These are phyloP conservation scores for Metallyticus violacea DNA, from an alignment of 2,888 invertebrate genomes.

Conservation along the genomic window DNA sequence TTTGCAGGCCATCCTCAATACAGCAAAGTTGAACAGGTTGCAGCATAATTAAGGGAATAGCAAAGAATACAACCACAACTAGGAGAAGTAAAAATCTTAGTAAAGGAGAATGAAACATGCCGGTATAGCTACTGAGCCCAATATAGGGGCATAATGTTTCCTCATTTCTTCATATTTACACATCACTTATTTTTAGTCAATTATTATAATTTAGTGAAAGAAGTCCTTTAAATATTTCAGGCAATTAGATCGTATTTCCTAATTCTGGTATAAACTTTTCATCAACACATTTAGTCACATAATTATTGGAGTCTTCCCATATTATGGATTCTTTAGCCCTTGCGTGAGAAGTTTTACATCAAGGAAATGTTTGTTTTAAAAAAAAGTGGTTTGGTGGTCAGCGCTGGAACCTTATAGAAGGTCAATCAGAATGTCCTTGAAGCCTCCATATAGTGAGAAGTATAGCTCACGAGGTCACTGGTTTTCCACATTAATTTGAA, in stretches of 20 bases:
- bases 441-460: background rate
- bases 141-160: too few relatives aligned
- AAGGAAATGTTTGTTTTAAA: background rate
- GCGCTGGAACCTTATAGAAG: background rate
- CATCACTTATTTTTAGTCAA: too few relatives aligned
- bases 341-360: background rate
- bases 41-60: background rate
- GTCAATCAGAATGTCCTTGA: background rate
- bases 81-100: too few relatives aligned
- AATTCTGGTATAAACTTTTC: too few relatives aligned
- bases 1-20: background rate
- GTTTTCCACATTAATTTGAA: too few relatives aligned
- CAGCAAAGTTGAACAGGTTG: background rate
- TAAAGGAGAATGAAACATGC: background rate
- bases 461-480: background rate
- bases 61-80: too few relatives aligned
- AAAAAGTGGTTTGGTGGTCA: background rate
- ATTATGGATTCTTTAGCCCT: background rate
- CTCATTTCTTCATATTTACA: too few relatives aligned
- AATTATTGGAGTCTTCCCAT: background rate
- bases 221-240: too few relatives aligned
- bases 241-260: too few relatives aligned
- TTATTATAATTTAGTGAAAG: too few relatives aligned
- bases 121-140: too few relatives aligned
- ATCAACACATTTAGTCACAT: too few relatives aligned